Conservation (phyloP, 2,797 vertebrate genomes). For the Melanotaenia nigrans region DNA sequence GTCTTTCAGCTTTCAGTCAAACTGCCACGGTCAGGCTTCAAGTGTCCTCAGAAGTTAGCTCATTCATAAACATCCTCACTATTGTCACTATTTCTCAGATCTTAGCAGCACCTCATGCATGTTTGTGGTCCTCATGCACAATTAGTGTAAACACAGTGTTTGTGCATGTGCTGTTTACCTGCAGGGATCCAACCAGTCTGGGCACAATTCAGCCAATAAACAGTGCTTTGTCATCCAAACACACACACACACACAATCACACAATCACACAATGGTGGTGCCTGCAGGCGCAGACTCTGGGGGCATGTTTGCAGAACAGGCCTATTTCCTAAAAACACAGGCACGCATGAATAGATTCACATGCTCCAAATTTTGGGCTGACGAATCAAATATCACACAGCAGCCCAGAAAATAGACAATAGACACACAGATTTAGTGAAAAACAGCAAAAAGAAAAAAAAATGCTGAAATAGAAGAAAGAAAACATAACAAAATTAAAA, state of each 20-base stretch:
- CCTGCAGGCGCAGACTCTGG: constrained; percentile 12
- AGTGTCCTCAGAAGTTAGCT: background rate
- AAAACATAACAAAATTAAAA: background rate
- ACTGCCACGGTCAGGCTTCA: too few species aligned
- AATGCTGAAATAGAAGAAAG: constrained; percentile 21
- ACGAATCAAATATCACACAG: constrained; percentile 36
- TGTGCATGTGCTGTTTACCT: constrained; percentile 34
- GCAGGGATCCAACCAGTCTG: constrained; percentile 30
- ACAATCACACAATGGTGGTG: background rate
- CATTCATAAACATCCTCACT: background rate
- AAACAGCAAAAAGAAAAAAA: constrained; percentile 4
- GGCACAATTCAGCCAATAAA: constrained; percentile 33
- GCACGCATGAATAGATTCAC: constrained; percentile 49
- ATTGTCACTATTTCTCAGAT: constrained; percentile 31
- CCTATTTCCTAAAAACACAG: constrained; percentile 38
- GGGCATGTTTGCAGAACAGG: constrained; percentile 25
- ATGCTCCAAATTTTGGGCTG: constrained; percentile 42
- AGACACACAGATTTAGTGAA: constrained; percentile 13
- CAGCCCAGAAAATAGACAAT: background rate
- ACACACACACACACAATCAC: background rate
- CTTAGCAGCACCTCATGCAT: background rate
- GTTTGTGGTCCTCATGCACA: too few species aligned
- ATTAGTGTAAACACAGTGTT: background rate
- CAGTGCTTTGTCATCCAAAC: background rate
- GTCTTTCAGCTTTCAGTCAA: too few species aligned